Base-by-base conservation (phyloP, 2,797 vertebrate species). In the Pseudopleuronectes americanus region DNA sequence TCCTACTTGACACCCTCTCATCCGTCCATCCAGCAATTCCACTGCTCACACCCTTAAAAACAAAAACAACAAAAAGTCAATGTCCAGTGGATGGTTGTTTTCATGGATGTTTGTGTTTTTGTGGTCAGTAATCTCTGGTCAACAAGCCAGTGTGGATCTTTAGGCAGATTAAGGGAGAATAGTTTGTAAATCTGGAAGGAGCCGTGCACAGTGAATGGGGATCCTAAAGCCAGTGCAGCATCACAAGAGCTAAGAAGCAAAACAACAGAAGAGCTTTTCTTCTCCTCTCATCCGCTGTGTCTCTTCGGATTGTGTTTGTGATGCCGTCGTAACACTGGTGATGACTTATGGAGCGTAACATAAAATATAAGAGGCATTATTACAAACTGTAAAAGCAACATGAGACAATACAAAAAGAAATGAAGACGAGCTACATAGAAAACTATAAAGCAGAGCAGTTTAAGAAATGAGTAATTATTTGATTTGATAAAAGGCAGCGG, bases 131-230 rank as follows among this genome's bases (percentile, higher is more conserved):
- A 92, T 90, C 85, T 81, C 77, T 41, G 67, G 84, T 84, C 83
- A 81, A 77, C 84, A 88, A 71, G 66, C 87, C 87, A 80, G 59
- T 60, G 60, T 53, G 73, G 82, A 84, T 86, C 84, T 89, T 77
- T 85, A 33, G 62, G 68, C 80, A 90, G 89, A 92, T 93, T 90
- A 92, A 67, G 69, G 48, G 72, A 68, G 61, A 83, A 84, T 71
- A 68, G 72, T 63, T 86, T 79, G 78, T 81, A 86, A 88, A 87
- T 86, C 81, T 88, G 79, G 76, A 91, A 87, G 84, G 72, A 89
- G 81, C 49, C 69, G 63, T 57, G 65, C 55, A 71, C 82, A 77
- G 81, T 82, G 85, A 88, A 87, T 68, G 14, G 72, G 74, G 54
- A 71, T 78, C 64, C 80, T 84, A 86, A 81, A 87, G 69, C 85